Evolutionary conservation across 2,797 vertebrate species (phyloP), one percentile per base, ranked within the genome.

Genomic region (Buphagus erythrorhynchus): DNA sequence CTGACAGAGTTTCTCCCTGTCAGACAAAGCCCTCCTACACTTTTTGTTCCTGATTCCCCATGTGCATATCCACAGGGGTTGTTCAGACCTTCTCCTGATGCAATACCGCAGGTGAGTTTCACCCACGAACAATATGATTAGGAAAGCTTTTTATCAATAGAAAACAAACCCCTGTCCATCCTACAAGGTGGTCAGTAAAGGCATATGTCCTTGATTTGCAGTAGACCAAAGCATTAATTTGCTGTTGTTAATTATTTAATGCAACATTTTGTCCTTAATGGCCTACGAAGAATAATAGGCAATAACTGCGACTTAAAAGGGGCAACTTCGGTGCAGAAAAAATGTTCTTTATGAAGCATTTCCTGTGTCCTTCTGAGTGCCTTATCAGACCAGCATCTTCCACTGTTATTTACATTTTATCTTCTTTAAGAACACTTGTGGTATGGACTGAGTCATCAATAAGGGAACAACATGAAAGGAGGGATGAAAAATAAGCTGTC

Each of bases 401-500:
- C 77, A 90, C 86, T 95, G 65, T 93, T 97, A 96, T 97, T 97
- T 97, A 96, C 95, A 96, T 97, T 97, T 97, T 97, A 95, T 95
- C 94, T 97, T 97, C 92, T 93, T 96, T 97, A 97, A 96, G 95
- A 96, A 96, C 95, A 94, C 88, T 97, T 95, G 93, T 88, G 94
- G 79, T 96, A 97, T 67, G 73, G 93, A 96, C 91, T 93, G 95
- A 96, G 94, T 94, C 90, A 97, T 96, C 96, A 97, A 96, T 96
- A 97, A 97, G 82, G 87, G 93, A 91, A 91, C 88, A 96, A 98
- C 97, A 98, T 98, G 97, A 98, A 98, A 98, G 97, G 94, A 96
- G 59, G 95, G 95, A 95, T 97, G 96, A 98, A 97, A 97, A 97
- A 97, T 97, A 96, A 97, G 96, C 97, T 97, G 96, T 97, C 97